phyloP scores from a whole-genome alignment of 1,140 invertebrate species.

The Magallana gigas region DNA sequence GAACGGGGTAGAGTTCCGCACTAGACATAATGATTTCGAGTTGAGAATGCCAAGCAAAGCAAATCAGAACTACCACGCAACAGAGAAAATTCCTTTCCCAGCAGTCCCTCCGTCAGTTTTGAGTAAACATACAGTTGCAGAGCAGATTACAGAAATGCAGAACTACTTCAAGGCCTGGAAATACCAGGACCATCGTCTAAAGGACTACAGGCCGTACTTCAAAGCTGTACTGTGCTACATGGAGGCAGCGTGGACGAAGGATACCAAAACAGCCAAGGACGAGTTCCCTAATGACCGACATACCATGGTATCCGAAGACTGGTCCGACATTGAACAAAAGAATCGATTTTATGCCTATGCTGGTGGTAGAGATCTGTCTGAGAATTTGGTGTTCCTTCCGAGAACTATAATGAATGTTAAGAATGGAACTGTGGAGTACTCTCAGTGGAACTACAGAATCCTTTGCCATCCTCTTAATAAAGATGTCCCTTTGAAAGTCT shows the following conservation, averaged over 20 bases:
- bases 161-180: constrained; percentile 70
- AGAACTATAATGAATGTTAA: constrained; percentile 60
- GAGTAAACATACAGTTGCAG: constrained; percentile 56
- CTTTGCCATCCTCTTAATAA: constrained; percentile 70
- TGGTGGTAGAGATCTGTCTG: constrained; percentile 62
- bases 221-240: constrained; percentile 68
- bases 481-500: constrained; percentile 53
- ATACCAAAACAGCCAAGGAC: constrained; percentile 55
- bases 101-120: constrained; percentile 65
- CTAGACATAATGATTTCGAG: constrained; percentile 69
- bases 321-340: constrained; percentile 65
- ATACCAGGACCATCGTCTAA: constrained; percentile 53
- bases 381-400: constrained; percentile 68
- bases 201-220: constrained; percentile 71
- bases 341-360: constrained; percentile 66
- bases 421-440: constrained; percentile 58
- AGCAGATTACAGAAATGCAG: constrained; percentile 68
- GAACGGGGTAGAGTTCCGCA: constrained; percentile 70
- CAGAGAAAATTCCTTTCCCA: constrained; percentile 69
- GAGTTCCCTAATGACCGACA: constrained; percentile 67
- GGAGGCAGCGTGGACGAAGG: constrained; percentile 65
- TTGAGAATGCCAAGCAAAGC: constrained; percentile 60
- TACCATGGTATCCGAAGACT: constrained; percentile 62
- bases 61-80: constrained; percentile 51
- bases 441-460: constrained; percentile 75